These are phyloP conservation scores for Alosa sapidissima DNA, from an alignment of 2,797 vertebrate species.

Conservation along the genomic window DNA sequence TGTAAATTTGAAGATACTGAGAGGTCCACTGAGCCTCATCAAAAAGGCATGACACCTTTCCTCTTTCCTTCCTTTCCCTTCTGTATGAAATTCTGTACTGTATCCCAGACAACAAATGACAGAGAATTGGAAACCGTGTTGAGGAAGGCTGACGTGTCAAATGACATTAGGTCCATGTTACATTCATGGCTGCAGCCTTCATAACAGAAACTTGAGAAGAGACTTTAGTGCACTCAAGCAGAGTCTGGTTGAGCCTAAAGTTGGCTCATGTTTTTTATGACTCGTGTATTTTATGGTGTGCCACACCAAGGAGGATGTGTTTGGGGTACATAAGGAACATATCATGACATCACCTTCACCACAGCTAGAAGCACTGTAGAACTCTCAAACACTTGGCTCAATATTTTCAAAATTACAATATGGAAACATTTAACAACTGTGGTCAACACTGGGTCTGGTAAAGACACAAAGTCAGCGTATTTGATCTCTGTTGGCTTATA, in stretches of 20 bases:
- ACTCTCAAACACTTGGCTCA: not conserved
- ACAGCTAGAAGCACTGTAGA: not conserved
- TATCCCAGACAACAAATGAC: constrained; percentile 45
- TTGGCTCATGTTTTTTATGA: not conserved
- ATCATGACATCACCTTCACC: not conserved
- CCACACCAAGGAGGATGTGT: not conserved
- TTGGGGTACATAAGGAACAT: not conserved
- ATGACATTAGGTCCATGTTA: constrained; percentile 46
- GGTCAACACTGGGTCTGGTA: not conserved
- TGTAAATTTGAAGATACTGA: not conserved
- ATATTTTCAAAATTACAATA: not conserved
- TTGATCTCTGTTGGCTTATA: not conserved
- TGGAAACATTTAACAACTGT: not conserved
- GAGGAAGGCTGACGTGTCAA: constrained; percentile 33
- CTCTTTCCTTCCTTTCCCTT: constrained; percentile 12
- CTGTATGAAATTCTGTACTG: constrained; percentile 32
- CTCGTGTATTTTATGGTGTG: constrained; percentile 1
- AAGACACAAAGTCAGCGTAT: not conserved
- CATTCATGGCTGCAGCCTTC: constrained; percentile 22
- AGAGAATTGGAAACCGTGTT: constrained; percentile 31
- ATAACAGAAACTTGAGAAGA: constrained; percentile 18
- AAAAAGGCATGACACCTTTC: constrained; percentile 56
- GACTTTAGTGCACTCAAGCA: not conserved
- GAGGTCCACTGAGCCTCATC: constrained; percentile 32
- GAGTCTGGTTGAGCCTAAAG: not conserved